phyloP scores from a whole-genome alignment of 2,113 vertebrate genomes.

The Thermophis baileyi region DNA sequence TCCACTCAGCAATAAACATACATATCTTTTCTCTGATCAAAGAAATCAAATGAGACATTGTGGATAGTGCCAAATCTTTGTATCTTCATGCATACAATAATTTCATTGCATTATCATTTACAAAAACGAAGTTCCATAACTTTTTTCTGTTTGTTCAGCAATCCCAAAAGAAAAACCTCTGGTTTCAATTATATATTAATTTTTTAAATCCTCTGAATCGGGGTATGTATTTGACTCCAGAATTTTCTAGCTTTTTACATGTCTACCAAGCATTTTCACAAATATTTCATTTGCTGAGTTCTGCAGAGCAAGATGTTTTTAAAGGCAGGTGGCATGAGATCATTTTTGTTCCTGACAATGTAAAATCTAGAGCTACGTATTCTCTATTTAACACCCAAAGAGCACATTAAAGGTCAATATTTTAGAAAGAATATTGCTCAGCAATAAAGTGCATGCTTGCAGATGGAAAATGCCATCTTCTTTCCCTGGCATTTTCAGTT shows the following conservation, averaged over 20 bases:
- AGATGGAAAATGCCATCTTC: neutral
- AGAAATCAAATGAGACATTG: neutral
- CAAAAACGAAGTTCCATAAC: neutral
- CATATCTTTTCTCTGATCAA: neutral
- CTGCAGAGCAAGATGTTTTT: neutral
- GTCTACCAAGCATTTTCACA: neutral
- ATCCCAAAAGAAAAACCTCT: neutral
- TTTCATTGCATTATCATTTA: neutral
- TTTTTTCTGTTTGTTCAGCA: neutral
- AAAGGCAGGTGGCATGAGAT: neutral
- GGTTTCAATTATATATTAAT: neutral
- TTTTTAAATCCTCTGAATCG: neutral
- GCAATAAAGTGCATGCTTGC: neutral
- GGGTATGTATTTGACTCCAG: neutral
- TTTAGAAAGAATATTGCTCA: neutral
- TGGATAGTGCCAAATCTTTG: neutral
- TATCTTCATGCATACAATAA: neutral
- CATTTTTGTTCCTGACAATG: neutral
- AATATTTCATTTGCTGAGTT: neutral
- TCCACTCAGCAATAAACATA: neutral
- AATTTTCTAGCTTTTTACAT: neutral
- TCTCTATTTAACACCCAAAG: neutral
- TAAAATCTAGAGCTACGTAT: neutral
- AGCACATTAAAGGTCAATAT: neutral
- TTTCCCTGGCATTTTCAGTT: neutral